Conservation (phyloP, 2,797 vertebrate genomes). For the Orestias chungarensis region DNA sequence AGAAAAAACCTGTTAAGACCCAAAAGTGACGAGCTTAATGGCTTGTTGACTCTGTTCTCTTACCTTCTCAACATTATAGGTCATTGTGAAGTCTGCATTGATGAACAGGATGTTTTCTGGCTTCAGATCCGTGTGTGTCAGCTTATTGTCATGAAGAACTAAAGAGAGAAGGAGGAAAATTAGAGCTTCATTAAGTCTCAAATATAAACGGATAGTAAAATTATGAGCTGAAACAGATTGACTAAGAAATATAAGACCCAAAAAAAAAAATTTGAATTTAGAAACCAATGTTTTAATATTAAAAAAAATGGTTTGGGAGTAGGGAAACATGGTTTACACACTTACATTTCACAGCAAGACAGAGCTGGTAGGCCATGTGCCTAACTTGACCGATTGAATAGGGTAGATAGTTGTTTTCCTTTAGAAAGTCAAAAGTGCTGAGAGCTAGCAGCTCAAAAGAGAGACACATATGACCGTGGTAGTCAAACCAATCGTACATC, state of each 20-base stretch:
- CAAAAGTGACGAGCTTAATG: background rate
- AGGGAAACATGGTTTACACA: too few species aligned
- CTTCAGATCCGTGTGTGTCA: slow-evolving; percentile 98
- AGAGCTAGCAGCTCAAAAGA: slow-evolving; percentile 97
- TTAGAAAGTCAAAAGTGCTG: slow-evolving; percentile 98
- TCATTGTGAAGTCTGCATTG: slow-evolving; percentile 94
- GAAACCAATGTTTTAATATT: background rate
- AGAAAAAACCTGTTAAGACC: background rate
- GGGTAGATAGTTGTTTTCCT: slow-evolving; percentile 98
- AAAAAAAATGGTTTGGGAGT: background rate
- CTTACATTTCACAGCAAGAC: slow-evolving; percentile 97
- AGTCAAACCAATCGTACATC: slow-evolving; percentile 99
- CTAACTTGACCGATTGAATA: slow-evolving; percentile 96
- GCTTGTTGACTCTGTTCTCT: slow-evolving; percentile 17
- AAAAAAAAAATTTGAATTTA: too few species aligned
- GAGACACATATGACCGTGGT: slow-evolving; percentile 98
- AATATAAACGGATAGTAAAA: background rate
- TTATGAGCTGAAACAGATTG: background rate
- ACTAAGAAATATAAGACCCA: background rate
- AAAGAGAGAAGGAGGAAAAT: slow-evolving; percentile 11
- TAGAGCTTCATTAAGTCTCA: slow-evolving; percentile 6
- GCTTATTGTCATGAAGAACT: slow-evolving; percentile 98
- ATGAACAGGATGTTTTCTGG: slow-evolving; percentile 98
- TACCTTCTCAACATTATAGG: slow-evolving; percentile 97
- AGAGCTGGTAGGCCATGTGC: slow-evolving; percentile 97